Conservation (phyloP, 2,797 vertebrate species). For the Scolopax rusticola region DNA sequence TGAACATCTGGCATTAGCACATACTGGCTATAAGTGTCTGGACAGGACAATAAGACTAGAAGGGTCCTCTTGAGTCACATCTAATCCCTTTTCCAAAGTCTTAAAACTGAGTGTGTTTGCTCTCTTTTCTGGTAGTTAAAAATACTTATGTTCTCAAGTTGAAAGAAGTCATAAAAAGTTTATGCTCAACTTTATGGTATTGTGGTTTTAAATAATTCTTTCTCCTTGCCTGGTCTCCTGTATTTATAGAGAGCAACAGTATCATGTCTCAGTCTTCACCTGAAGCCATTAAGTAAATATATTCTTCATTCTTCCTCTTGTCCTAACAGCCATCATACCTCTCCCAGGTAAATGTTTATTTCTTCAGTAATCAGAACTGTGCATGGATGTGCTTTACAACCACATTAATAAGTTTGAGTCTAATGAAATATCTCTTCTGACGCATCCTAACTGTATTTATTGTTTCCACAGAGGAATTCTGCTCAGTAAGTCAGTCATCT, state of each 20-base stretch:
- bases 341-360: not conserved
- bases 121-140: not conserved
- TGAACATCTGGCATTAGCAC: not conserved
- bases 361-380: not conserved
- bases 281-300: not conserved
- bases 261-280: not conserved
- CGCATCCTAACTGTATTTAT: not conserved
- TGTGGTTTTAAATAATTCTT: not conserved
- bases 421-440: not conserved
- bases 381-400: not conserved
- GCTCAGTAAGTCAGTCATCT: not conserved
- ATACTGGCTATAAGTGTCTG: not conserved
- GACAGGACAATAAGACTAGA: not conserved
- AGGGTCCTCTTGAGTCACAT: not conserved
- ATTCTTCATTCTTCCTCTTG: not conserved
- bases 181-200: not conserved
- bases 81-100: not conserved
- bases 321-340: not conserved
- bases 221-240: not conserved
- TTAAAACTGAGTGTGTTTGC: not conserved
- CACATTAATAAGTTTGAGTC: not conserved
- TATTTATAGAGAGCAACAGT: not conserved
- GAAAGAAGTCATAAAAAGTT: not conserved
- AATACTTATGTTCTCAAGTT: not conserved
- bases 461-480: not conserved